A percentile compares a stretch with the other conserved stretches of the same genome.
Evolutionary conservation across 2,113 vertebrate species (phyloP).

Genomic region (Pyrgilauda ruficollis): DNA sequence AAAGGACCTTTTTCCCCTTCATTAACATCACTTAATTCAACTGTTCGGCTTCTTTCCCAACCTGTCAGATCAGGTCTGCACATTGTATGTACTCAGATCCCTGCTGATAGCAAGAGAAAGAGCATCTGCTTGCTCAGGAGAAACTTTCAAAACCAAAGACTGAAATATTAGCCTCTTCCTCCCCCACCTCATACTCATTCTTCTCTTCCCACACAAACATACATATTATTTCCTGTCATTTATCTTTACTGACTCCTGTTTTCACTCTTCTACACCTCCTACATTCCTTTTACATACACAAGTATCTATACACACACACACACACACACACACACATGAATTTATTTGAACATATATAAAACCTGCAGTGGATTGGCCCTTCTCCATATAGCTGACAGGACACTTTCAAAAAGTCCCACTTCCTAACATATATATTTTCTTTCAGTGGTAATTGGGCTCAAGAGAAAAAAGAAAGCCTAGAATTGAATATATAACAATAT

Average conservation of each 20-base stretch:
- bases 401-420: background rate
- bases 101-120: background rate
- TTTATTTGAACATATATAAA: background rate
- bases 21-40: background rate
- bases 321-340: background rate
- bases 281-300: background rate
- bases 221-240: background rate
- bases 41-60: background rate
- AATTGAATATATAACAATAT: background rate
- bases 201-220: background rate
- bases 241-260: background rate
- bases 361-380: background rate
- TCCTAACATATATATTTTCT: slow-evolving; percentile 12
- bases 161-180: background rate
- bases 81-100: background rate
- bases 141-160: background rate
- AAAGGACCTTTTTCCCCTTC: background rate
- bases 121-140: background rate
- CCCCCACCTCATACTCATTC: background rate
- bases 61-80: background rate
- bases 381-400: background rate
- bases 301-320: background rate
- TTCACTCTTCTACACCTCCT: background rate
- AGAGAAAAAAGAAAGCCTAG: slow-evolving; percentile 1
- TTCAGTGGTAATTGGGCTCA: background rate